Evolutionary conservation across 2,113 vertebrate genomes (phyloP).

Genomic region (Carettochelys insculpta): DNA sequence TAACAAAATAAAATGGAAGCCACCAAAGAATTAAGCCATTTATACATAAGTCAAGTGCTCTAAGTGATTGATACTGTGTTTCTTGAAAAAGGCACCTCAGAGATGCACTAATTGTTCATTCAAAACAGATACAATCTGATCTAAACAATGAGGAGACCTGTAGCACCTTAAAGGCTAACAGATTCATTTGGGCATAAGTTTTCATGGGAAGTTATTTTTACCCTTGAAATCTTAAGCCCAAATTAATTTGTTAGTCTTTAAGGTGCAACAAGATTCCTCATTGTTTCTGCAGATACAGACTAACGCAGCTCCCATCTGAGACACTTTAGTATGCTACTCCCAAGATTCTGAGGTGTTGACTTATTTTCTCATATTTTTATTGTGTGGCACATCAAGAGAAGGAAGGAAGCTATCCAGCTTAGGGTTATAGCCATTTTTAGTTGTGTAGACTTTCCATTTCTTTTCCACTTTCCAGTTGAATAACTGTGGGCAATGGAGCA

Average conservation of each 20-base stretch:
- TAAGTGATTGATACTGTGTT: background rate
- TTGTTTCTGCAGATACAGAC: no score
- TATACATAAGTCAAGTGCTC: background rate
- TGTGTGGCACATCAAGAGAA: background rate
- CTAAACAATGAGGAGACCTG: no score
- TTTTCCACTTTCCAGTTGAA: conserved; percentile 52
- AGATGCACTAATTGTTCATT: background rate
- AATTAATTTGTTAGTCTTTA: no score
- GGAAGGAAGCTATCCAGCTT: background rate
- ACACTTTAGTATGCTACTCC: background rate
- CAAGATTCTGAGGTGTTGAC: background rate
- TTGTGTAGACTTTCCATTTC: conserved; percentile 46
- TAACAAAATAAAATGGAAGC: background rate
- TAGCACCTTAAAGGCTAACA: no score
- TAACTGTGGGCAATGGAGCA: conserved; percentile 25
- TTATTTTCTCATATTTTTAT: conserved; percentile 5
- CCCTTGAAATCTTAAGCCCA: no score
- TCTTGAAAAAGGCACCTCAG: background rate
- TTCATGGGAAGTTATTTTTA: no score
- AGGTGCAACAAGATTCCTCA: no score
- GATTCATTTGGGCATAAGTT: no score
- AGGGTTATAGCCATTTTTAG: conserved; percentile 22
- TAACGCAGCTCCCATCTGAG: no score
- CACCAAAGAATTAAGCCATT: background rate
- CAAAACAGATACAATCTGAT: conserved; percentile 6